Percentiles rank a stretch among this genome's conserved stretches.
phyloP scores from a whole-genome alignment of 2,888 invertebrate genomes.

The Eupithecia subfuscata region DNA sequence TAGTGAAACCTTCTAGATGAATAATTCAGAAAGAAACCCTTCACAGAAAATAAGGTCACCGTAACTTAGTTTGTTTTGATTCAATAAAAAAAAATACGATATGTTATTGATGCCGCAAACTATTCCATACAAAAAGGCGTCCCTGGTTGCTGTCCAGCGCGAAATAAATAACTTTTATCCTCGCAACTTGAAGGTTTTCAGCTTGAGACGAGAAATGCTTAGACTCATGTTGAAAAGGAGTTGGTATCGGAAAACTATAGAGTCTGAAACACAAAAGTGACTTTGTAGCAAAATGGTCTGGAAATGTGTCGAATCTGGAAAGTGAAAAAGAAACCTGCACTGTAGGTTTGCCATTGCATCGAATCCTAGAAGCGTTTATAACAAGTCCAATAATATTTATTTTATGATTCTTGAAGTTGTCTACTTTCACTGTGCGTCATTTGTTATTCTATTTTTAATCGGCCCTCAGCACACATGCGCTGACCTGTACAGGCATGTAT shows the following conservation, averaged over 20 bases:
- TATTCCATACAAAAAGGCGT: constrained; percentile 30
- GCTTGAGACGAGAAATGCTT: constrained; percentile 12
- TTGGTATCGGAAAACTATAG: not conserved
- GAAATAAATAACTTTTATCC: constrained; percentile 39
- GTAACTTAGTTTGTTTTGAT: constrained; percentile 27
- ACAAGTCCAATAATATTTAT: not conserved
- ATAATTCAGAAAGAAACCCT: constrained; percentile 5
- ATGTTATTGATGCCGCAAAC: constrained; percentile 35
- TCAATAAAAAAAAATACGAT: constrained; percentile 34
- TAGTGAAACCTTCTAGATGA: not conserved
- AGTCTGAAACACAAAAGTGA: not conserved
- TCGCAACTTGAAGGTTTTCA: constrained; percentile 8
- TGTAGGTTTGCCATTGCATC: not conserved
- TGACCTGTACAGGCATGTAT: no score
- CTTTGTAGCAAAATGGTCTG: not conserved
- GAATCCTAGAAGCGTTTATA: not conserved
- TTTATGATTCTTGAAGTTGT: no score
- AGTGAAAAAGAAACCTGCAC: not conserved
- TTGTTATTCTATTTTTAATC: no score
- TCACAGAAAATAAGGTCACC: constrained; percentile 6
- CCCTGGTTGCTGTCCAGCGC: constrained; percentile 30
- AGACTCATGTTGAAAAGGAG: not conserved
- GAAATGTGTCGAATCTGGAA: not conserved
- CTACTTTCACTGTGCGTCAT: no score
- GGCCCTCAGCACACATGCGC: no score